Evolutionary conservation across 2,888 invertebrate genomes (phyloP).

Genomic region (Sarcophaga carnaria): DNA sequence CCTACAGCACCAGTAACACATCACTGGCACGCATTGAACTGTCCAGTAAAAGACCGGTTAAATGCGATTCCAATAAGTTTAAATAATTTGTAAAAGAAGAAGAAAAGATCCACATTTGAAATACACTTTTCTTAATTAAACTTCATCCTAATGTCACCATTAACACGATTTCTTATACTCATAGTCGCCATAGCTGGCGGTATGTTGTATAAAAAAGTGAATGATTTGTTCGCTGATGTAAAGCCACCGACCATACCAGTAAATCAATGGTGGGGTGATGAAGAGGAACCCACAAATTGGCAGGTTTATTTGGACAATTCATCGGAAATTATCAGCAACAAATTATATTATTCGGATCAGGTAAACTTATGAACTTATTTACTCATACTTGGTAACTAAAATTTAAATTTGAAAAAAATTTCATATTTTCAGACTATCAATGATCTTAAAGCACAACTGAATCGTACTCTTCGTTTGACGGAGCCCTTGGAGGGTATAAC

Average conservation of each 20-base stretch:
- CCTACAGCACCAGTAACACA: slow-evolving; percentile 50
- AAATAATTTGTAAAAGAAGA: neutral
- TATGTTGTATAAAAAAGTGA: slow-evolving; percentile 73
- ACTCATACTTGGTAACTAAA: neutral
- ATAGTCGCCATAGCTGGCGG: slow-evolving; percentile 74
- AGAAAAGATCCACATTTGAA: neutral
- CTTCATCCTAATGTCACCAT: slow-evolving; percentile 71
- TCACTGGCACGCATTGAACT: neutral
- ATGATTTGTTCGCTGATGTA: slow-evolving; percentile 71
- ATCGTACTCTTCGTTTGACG: slow-evolving; percentile 80
- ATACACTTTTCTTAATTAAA: neutral
- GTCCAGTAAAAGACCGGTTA: neutral
- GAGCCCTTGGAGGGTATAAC: slow-evolving; percentile 85
- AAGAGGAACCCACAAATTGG: slow-evolving; percentile 74
- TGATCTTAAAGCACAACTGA: slow-evolving; percentile 84
- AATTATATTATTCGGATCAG: slow-evolving; percentile 72
- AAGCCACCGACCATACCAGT: slow-evolving; percentile 73
- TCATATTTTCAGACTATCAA: slow-evolving; percentile 82
- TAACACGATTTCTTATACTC: slow-evolving; percentile 73
- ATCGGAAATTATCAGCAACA: slow-evolving; percentile 74
- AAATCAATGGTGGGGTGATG: slow-evolving; percentile 79
- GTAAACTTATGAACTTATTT: slow-evolving; percentile 60
- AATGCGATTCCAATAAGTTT: neutral
- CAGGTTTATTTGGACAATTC: slow-evolving; percentile 74
- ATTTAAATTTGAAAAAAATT: neutral